phyloP scores from a whole-genome alignment of 2,888 invertebrate genomes.

The Tiliacea citrago region DNA sequence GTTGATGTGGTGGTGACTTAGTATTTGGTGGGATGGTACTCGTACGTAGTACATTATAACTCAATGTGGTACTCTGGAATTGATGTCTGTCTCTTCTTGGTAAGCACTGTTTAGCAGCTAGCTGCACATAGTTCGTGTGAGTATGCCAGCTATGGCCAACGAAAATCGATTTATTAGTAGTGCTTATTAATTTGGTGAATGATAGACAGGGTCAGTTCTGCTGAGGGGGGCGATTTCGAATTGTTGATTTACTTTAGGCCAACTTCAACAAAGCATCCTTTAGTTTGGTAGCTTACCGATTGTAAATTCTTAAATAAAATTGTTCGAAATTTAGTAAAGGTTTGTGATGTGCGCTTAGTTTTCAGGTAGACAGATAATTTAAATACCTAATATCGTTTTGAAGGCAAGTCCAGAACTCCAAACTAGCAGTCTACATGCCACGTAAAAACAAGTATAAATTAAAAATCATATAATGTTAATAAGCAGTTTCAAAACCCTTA shows the following conservation, averaged over 20 bases:
- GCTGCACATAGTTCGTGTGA: not conserved
- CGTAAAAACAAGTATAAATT: not conserved
- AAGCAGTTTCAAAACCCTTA: conserved; percentile 7
- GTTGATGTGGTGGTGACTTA: not conserved
- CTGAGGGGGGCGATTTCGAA: not conserved
- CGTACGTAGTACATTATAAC: too few relatives aligned
- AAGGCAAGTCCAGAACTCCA: too few relatives aligned
- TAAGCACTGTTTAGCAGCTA: not conserved
- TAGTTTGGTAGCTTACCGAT: not conserved
- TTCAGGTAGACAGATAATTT: not conserved
- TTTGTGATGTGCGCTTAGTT: not conserved
- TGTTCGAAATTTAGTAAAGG: not conserved
- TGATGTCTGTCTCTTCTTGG: not conserved
- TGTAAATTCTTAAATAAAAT: not conserved
- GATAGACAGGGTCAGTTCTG: not conserved
- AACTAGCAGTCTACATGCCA: not conserved
- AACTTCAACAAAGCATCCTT: not conserved
- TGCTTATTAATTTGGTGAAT: not conserved
- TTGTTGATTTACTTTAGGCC: not conserved
- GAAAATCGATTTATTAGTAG: conserved; percentile 5
- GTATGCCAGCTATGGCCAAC: not conserved
- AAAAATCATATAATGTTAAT: not conserved
- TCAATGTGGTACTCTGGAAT: not conserved
- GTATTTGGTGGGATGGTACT: not conserved
- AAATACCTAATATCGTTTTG: not conserved